Evolutionary conservation across 2,888 invertebrate genomes (phyloP), one percentile per base, ranked within the genome.

Genomic region (Norana najaformis): DNA sequence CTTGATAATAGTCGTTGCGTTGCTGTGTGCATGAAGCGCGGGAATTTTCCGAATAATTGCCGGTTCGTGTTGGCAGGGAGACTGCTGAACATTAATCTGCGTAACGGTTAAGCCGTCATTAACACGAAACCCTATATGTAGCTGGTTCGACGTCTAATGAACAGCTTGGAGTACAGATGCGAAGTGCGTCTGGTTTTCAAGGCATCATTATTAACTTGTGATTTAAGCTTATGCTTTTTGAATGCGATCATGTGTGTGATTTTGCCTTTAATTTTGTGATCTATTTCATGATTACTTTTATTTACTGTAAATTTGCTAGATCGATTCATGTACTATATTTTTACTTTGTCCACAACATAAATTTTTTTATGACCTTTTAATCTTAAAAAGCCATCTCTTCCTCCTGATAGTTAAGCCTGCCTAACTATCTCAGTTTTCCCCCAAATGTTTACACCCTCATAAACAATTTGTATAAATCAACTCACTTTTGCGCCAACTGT

Each of bases 41-140:
- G 85, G 85, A 35, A 85, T 85, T 85, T 36, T 8, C 36, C 35
- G 85, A 30, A 85, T 85, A 85, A 85, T 85, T 85, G 36, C 37
- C 37, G 85, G 85, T 37, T 85, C 85, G 85, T 85, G 85, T 85
- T 85, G 35, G 35, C 69, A n/a, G 69, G 30, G n/a, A n/a, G n/a
- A n/a, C 69, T 30, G 69, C 1, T n/a, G 69, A 30, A 69, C n/a
- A 69, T 69, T 69, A 69, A 69, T 69, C 69, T n/a, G 69, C 69
- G 4, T 69, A 69, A 69, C n/a, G 69, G 69, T 69, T n/a, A 69
- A 69, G 69, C n/a, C 69, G 69, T 69, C 69, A 69, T 69, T 69
- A 69, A 69, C n/a, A 69, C 69, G 47, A 69, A n/a, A 1, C 69
- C 69, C n/a, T n/a, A 8, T 69, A 2, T 69, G 69, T 47, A 20